Conservation (phyloP, 2,888 invertebrate species). For the Prostheceraeus crozeri region DNA sequence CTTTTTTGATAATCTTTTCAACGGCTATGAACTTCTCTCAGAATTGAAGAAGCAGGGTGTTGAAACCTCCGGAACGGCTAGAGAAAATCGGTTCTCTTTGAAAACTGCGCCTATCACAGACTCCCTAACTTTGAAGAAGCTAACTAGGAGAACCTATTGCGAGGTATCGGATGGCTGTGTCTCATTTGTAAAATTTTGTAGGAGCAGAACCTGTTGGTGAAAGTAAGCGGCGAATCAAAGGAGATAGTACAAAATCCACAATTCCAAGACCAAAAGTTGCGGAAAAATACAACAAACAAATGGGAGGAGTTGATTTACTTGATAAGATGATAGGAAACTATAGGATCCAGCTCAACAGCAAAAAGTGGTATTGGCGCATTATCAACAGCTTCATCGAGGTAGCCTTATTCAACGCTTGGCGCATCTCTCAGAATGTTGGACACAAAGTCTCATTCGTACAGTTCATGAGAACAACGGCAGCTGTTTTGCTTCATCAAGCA, state of each 20-base stretch:
- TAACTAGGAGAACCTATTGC: not conserved
- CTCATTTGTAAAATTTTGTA: not conserved
- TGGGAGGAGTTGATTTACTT: constrained; percentile 22
- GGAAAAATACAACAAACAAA: constrained; percentile 1
- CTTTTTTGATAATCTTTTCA: too few species aligned
- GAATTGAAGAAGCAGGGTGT: constrained; percentile 12
- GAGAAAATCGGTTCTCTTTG: constrained; percentile 10
- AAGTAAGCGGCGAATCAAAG: constrained; percentile 10
- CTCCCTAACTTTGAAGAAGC: not conserved
- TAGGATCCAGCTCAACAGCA: constrained; percentile 11
- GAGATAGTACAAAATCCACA: not conserved
- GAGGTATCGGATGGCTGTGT: constrained; percentile 13
- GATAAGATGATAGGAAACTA: constrained; percentile 8
- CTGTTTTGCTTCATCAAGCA: constrained; percentile 9
- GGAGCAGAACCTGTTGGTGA: not conserved
- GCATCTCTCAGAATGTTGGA: constrained; percentile 6
- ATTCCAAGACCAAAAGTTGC: constrained; percentile 16
- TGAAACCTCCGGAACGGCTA: constrained; percentile 5
- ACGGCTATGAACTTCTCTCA: not conserved
- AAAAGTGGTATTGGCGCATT: constrained; percentile 15
- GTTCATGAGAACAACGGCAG: constrained; percentile 8
- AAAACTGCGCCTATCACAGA: not conserved
- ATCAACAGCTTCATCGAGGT: constrained; percentile 17
- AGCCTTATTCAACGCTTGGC: constrained; percentile 7
- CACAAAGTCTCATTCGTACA: not conserved